These are phyloP conservation scores for Zaprionus vittiger DNA, from an alignment of 1,140 invertebrate species.

Conservation along the genomic window DNA sequence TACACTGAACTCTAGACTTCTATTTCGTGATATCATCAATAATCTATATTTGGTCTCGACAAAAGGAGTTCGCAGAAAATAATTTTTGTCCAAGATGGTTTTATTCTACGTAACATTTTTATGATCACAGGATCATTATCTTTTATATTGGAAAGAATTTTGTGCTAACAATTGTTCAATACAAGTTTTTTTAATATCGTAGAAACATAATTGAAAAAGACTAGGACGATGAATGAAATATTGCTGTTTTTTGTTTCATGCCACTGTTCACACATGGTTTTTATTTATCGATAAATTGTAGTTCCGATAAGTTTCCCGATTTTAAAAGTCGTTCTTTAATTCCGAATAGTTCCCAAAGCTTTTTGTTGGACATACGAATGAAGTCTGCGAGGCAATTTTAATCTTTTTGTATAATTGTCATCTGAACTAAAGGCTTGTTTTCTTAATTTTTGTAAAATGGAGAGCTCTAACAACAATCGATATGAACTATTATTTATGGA, in stretches of 20 bases:
- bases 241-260: not conserved
- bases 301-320: constrained; percentile 15
- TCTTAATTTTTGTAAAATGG: constrained; percentile 87
- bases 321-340: constrained; percentile 1
- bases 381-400: constrained; percentile 20
- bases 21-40: too few species aligned
- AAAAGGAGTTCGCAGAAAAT: too few species aligned
- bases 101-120: too few species aligned
- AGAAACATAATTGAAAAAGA: too few species aligned
- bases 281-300: not conserved
- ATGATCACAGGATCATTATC: too few species aligned
- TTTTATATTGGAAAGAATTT: too few species aligned
- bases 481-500: constrained; percentile 95
- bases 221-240: not conserved
- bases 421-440: constrained; percentile 13
- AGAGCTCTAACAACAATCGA: constrained; percentile 96
- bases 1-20: too few species aligned
- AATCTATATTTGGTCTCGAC: too few species aligned
- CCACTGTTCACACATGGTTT: not conserved
- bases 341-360: constrained; percentile 6
- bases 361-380: constrained; percentile 3
- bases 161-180: too few species aligned
- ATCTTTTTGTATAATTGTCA: constrained; percentile 37
- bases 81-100: too few species aligned
- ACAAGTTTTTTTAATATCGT: too few species aligned